Percentiles rank a stretch among this genome's conserved stretches.
Evolutionary conservation across 1,140 invertebrate species (phyloP).

Genomic region (Magallana ariakensis): DNA sequence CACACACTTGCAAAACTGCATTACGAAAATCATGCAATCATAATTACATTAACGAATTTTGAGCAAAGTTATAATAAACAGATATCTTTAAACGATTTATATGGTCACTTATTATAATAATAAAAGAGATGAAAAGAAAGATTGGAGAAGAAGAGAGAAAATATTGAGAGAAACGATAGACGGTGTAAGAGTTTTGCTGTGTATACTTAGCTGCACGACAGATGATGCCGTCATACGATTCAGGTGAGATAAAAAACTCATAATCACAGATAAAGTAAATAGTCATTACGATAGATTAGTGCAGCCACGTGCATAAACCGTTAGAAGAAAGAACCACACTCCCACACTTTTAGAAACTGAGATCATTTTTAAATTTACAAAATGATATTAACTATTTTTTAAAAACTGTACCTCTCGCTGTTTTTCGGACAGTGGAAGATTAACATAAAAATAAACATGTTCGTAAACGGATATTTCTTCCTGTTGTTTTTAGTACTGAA

Average conservation of each 20-base stretch:
- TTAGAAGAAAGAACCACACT: background rate
- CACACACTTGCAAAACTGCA: background rate
- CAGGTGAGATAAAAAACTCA: background rate
- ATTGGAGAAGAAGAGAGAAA: background rate
- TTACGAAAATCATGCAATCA: background rate
- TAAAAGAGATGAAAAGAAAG: background rate
- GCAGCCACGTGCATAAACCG: too few relatives aligned
- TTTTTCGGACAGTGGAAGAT: too few relatives aligned
- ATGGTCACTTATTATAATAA: background rate
- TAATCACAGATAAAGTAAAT: background rate
- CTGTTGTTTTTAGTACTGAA: background rate
- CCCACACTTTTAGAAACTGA: background rate
- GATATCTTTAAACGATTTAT: background rate
- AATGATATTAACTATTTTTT: too few relatives aligned
- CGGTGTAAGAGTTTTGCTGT: background rate
- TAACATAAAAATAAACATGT: background rate
- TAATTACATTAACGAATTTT: too few relatives aligned
- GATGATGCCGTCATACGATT: background rate
- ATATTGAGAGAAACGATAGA: background rate
- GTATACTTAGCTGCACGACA: background rate
- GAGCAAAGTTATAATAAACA: background rate
- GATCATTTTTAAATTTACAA: background rate
- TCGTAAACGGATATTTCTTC: background rate
- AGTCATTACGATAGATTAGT: too few relatives aligned
- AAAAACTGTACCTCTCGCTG: too few relatives aligned